These are phyloP conservation scores for Lamprotornis superbus DNA, from an alignment of 2,113 vertebrate genomes.

Conservation along the genomic window DNA sequence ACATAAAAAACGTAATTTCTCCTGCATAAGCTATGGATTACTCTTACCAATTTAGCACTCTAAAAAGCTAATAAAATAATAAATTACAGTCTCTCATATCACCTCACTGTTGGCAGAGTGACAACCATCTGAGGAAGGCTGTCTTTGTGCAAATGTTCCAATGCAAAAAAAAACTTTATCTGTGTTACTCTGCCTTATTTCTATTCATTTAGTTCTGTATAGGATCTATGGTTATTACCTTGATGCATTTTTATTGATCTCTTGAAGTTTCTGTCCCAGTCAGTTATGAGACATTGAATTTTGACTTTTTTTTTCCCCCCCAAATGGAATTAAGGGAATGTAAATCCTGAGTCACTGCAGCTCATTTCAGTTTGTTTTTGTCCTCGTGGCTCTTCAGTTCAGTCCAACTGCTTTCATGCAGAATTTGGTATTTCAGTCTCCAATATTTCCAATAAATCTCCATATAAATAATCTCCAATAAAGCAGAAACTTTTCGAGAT, in stretches of 20 bases:
- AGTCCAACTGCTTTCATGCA: not conserved
- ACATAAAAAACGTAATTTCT: not conserved
- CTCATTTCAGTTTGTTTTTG: not conserved
- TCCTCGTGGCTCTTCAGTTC: not conserved
- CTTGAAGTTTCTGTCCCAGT: not conserved
- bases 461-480: no score
- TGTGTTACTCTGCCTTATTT: not conserved
- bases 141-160: not conserved
- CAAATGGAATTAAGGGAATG: not conserved
- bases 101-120: not conserved
- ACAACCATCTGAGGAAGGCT: not conserved
- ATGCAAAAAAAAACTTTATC: not conserved
- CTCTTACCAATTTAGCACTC: not conserved
- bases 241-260: not conserved
- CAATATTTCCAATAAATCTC: not conserved
- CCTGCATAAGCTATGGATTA: not conserved
- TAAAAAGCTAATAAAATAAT: not conserved
- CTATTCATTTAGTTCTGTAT: not conserved
- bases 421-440: not conserved
- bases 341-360: not conserved
- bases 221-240: not conserved
- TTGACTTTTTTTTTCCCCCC: rapidly evolving
- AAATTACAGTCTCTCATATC: not conserved
- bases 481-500: not conserved
- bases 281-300: not conserved